phyloP scores from a whole-genome alignment of 2,113 vertebrate species.

The Beaufortia kweichowensis region DNA sequence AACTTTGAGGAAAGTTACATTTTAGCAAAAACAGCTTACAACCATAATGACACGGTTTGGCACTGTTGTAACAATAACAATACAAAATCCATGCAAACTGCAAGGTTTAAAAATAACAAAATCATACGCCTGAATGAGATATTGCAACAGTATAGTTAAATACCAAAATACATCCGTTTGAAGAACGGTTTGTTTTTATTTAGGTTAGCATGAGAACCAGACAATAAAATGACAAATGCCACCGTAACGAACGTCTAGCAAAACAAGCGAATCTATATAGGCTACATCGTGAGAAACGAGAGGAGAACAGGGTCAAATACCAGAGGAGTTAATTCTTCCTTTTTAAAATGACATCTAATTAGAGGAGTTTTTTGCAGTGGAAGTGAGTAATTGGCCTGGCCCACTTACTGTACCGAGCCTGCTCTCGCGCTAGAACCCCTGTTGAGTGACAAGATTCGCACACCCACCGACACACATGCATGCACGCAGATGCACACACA shows the following conservation, averaged over 20 bases:
- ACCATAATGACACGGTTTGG: no score
- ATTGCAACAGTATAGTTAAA: no score
- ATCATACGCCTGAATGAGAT: no score
- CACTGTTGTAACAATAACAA: no score
- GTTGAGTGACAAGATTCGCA: constrained; percentile 52
- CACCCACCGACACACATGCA: constrained; percentile 51
- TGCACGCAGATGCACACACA: constrained; percentile 28
- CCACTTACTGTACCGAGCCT: constrained; percentile 57
- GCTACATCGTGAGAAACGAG: constrained; percentile 24
- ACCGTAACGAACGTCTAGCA: neutral
- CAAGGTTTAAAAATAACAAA: no score
- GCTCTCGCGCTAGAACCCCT: constrained; percentile 41
- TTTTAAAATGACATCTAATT: constrained; percentile 58
- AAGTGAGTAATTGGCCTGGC: constrained; percentile 61
- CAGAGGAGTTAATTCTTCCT: constrained; percentile 58
- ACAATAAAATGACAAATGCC: neutral
- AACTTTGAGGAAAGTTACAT: no score
- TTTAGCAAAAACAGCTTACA: no score
- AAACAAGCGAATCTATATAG: constrained; percentile 30
- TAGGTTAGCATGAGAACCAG: neutral
- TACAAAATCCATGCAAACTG: no score
- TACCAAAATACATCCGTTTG: no score
- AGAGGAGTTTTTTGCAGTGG: constrained; percentile 49
- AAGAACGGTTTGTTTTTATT: neutral
- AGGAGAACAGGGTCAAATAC: constrained; percentile 60